These are phyloP conservation scores for Nycteola revayana DNA, from an alignment of 2,888 invertebrate genomes.

Conservation along the genomic window DNA sequence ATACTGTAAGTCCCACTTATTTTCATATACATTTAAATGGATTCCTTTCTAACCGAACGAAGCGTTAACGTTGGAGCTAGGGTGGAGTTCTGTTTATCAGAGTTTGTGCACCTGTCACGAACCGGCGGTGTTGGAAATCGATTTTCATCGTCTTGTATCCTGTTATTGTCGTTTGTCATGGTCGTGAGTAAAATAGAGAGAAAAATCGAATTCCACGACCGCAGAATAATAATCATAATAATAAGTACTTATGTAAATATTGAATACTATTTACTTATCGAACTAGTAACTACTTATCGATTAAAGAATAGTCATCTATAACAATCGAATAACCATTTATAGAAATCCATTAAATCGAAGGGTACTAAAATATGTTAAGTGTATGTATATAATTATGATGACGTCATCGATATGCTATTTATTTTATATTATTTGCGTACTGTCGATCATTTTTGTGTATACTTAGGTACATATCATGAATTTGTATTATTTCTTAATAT, in stretches of 20 bases:
- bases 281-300: conserved; percentile 48
- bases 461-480: conserved; percentile 80
- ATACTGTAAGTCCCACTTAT: conserved; percentile 81
- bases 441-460: conserved; percentile 76
- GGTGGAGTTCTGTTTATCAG: conserved; percentile 49
- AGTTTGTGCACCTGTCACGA: conserved; percentile 39
- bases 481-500: conserved; percentile 63
- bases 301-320: conserved; percentile 68
- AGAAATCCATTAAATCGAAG: conserved; percentile 76
- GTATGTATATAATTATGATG: conserved; percentile 70
- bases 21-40: conserved; percentile 81
- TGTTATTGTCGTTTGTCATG: too few species aligned
- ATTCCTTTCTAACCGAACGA: conserved; percentile 73
- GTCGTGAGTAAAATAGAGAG: conserved; percentile 16
- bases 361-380: conserved; percentile 78
- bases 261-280: conserved; percentile 63
- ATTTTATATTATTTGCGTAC: conserved; percentile 72
- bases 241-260: conserved; percentile 77
- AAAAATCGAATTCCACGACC: conserved; percentile 25
- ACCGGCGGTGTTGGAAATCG: conserved; percentile 36
- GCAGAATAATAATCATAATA: conserved; percentile 44
- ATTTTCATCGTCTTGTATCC: conserved; percentile 19
- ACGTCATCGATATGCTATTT: conserved; percentile 74
- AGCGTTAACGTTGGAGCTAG: conserved; percentile 63
- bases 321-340: conserved; percentile 67